These are phyloP conservation scores for Myripristis murdjan DNA, from an alignment of 2,797 vertebrate species.

Conservation along the genomic window DNA sequence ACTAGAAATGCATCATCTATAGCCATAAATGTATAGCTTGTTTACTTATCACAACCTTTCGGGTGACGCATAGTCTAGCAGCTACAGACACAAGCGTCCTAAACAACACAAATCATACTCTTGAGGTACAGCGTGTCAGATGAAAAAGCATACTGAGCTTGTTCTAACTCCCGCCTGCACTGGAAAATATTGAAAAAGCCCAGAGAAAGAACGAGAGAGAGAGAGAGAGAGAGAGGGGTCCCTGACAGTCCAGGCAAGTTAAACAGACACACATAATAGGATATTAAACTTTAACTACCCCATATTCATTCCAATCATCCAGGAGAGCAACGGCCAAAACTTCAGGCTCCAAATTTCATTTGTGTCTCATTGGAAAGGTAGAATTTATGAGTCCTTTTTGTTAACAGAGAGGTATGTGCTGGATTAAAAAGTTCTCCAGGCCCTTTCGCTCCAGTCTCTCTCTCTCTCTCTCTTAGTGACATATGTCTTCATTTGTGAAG, in stretches of 20 bases:
- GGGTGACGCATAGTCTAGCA: constrained; percentile 27
- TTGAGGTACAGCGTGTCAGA: constrained; percentile 37
- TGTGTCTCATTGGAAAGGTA: constrained; percentile 82
- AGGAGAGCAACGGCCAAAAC: constrained; percentile 81
- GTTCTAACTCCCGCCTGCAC: constrained; percentile 37
- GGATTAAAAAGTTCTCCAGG: constrained; percentile 74
- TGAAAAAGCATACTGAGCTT: constrained; percentile 46
- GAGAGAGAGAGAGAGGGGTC: constrained; percentile 47
- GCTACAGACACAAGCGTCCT: constrained; percentile 21
- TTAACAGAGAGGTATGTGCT: constrained; percentile 79
- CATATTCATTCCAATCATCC: constrained; percentile 86
- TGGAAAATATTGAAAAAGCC: constrained; percentile 63
- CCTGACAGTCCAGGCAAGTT: constrained; percentile 76
- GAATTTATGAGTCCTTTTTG: constrained; percentile 84
- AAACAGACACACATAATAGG: constrained; percentile 86
- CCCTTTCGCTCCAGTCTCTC: constrained; percentile 51
- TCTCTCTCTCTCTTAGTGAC: constrained; percentile 70
- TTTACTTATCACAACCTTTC: constrained; percentile 36
- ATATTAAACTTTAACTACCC: constrained; percentile 88
- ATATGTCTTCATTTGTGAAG: constrained; percentile 88
- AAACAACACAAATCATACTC: constrained; percentile 65
- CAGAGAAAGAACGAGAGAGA: constrained; percentile 1
- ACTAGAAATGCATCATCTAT: no score
- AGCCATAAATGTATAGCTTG: neutral
- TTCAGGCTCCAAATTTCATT: constrained; percentile 83